Conservation (phyloP, 2,888 invertebrate genomes). For the Melanophora roralis region DNA sequence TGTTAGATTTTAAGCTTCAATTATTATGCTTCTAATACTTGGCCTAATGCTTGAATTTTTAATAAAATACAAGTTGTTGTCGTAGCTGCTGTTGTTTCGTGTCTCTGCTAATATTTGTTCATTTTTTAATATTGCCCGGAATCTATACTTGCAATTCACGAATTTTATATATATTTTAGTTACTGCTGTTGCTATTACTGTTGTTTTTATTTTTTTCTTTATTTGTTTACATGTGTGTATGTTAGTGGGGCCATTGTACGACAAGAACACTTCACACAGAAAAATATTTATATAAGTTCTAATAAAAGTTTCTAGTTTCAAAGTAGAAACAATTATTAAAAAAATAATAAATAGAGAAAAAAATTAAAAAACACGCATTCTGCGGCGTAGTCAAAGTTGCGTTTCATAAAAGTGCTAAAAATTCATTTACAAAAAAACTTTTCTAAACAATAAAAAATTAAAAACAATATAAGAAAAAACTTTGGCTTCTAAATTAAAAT, state of each 20-base stretch:
- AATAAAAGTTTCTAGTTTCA: conserved; percentile 48
- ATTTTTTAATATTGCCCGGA: conserved; percentile 34
- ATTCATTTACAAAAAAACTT: too few species aligned
- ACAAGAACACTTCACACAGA: conserved; percentile 30
- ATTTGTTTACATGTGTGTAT: neutral
- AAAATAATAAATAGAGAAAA: neutral
- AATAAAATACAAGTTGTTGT: conserved; percentile 14
- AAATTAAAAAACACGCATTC: conserved; percentile 14
- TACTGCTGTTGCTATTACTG: conserved; percentile 3
- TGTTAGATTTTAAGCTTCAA: conserved; percentile 30
- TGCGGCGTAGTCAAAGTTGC: neutral
- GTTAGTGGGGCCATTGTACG: conserved; percentile 1
- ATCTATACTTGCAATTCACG: conserved; percentile 39
- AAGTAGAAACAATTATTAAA: conserved; percentile 50
- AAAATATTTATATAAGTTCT: conserved; percentile 58
- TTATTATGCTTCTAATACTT: conserved; percentile 42
- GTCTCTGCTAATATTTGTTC: neutral
- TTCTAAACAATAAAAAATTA: too few species aligned
- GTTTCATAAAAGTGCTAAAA: neutral
- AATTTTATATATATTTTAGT: conserved; percentile 20
- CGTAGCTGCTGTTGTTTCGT: conserved; percentile 1
- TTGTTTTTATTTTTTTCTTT: neutral
- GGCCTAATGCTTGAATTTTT: conserved; percentile 46
- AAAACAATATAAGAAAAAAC: too few species aligned
- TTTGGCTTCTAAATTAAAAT: too few species aligned